Percentiles rank a stretch among this genome's conserved stretches.
phyloP scores from a whole-genome alignment of 2,113 vertebrate species.

The Pteropus alecto region DNA sequence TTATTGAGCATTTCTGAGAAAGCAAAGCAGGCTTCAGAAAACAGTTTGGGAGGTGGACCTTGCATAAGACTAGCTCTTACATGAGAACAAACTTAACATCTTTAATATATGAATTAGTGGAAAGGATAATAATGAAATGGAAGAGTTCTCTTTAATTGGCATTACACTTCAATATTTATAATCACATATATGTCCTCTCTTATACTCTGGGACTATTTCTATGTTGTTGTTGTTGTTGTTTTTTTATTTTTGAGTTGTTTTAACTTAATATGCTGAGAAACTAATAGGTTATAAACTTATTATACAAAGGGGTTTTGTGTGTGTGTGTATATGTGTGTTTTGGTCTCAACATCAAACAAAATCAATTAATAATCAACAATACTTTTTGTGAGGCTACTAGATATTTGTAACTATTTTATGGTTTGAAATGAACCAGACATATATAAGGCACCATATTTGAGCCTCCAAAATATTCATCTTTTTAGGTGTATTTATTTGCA shows the following conservation, averaged over 20 bases:
- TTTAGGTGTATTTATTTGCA: neutral
- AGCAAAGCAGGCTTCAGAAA: neutral
- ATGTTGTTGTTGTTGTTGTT: too few species aligned
- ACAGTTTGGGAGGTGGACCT: neutral
- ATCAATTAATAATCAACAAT: neutral
- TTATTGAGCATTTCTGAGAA: neutral
- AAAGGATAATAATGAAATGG: neutral
- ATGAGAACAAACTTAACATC: neutral
- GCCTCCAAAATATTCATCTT: neutral
- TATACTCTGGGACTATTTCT: neutral
- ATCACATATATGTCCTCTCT: neutral
- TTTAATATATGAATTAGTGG: neutral
- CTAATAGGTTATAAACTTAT: neutral
- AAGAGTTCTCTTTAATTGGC: neutral
- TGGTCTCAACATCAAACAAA: neutral
- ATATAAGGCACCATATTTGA: neutral
- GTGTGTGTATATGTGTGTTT: too few species aligned
- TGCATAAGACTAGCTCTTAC: neutral
- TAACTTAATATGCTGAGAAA: neutral
- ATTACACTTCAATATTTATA: neutral
- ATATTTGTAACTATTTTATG: neutral
- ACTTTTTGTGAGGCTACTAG: neutral
- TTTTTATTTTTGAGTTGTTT: neutral
- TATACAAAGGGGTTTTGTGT: neutral
- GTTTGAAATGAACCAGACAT: slow-evolving; percentile 2